Evolutionary conservation across 2,113 vertebrate species (phyloP).

Genomic region (Ahaetulla prasina): DNA sequence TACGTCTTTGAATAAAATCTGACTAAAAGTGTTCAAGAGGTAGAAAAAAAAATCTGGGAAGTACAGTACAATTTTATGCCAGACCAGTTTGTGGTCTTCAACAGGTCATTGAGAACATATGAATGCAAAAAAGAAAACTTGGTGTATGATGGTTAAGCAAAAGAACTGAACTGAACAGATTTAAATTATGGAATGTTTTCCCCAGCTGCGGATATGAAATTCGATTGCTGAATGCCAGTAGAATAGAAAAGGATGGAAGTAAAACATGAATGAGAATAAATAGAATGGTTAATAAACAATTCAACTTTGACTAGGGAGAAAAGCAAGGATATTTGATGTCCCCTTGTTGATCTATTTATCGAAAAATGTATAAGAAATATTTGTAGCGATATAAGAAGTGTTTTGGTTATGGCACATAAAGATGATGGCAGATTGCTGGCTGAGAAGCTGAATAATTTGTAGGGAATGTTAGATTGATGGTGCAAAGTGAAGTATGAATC

Average conservation of each 20-base stretch:
- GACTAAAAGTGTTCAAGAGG: neutral
- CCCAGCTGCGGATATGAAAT: neutral
- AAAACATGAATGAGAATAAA: neutral
- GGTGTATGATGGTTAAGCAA: neutral
- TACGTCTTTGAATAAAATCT: neutral
- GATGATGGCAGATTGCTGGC: neutral
- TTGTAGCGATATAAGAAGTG: neutral
- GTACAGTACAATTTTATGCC: neutral
- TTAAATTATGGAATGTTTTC: neutral
- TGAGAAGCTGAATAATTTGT: neutral
- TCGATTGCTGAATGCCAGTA: neutral
- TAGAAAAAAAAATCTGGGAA: neutral
- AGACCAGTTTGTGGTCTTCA: neutral
- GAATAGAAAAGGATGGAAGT: neutral
- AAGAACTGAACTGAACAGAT: neutral
- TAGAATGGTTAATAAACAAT: neutral
- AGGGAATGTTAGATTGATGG: neutral
- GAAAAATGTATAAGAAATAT: neutral
- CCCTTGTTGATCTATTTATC: neutral
- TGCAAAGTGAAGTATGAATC: neutral
- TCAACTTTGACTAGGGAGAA: neutral
- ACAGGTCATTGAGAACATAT: neutral
- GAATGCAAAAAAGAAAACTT: neutral
- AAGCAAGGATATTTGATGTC: neutral
- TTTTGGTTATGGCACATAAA: neutral